Conservation (phyloP, 53 echinoderm and acorn worm genomes). For the Echinarachnius parma region DNA sequence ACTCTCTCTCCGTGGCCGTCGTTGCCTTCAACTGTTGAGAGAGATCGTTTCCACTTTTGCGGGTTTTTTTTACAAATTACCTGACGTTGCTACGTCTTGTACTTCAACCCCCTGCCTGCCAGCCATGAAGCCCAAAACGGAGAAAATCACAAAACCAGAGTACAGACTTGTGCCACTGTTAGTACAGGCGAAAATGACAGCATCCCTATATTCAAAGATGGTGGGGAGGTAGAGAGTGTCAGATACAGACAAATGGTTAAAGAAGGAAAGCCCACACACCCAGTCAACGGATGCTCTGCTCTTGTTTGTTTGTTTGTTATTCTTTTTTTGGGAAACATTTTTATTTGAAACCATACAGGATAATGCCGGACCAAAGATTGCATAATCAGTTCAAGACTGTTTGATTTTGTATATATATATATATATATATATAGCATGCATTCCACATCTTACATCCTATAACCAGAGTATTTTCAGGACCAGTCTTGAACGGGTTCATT, state of each 20-base stretch:
- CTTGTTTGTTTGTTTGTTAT: too few species aligned
- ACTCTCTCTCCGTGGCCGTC: background rate
- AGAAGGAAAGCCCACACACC: slow-evolving; percentile 27
- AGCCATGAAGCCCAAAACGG: slow-evolving; percentile 95
- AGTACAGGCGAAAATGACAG: slow-evolving; percentile 74
- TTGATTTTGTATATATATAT: too few species aligned
- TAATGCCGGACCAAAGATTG: too few species aligned
- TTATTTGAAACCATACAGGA: too few species aligned
- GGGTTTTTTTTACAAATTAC: slow-evolving; percentile 53
- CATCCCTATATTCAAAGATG: slow-evolving; percentile 73
- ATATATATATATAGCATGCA: too few species aligned
- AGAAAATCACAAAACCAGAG: slow-evolving; percentile 94
- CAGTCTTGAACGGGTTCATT: too few species aligned
- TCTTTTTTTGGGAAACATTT: too few species aligned
- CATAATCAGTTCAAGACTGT: too few species aligned
- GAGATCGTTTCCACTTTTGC: slow-evolving; percentile 27
- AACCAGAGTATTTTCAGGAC: too few species aligned
- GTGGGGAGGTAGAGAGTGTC: slow-evolving; percentile 25
- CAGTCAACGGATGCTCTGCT: slow-evolving; percentile 6
- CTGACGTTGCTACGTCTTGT: slow-evolving; percentile 78
- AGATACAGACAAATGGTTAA: slow-evolving; percentile 27
- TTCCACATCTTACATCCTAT: too few species aligned
- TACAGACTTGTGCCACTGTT: slow-evolving; percentile 97
- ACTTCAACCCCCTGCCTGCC: slow-evolving; percentile 72
- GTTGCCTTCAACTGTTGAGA: background rate